Base-by-base conservation (phyloP, 2,888 invertebrate species). In the Trissonchulus latispiculum region DNA sequence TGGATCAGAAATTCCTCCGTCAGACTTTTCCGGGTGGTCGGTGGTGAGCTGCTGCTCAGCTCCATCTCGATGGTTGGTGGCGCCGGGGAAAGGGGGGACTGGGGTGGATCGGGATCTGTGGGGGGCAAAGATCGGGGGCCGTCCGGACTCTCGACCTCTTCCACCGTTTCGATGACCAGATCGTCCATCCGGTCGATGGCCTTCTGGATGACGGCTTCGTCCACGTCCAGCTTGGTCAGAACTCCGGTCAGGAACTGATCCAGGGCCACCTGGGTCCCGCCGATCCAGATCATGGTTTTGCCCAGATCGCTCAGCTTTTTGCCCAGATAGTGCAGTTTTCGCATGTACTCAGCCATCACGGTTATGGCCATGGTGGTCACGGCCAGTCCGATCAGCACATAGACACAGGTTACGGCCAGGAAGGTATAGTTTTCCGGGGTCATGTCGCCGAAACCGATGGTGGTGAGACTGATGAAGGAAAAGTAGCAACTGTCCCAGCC, bases 311-410 rank as follows among this genome's bases (percentile, higher is more conserved):
- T 64, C 18, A 64, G 66, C 28, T 64, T 64, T 33, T 33, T 29
- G 66, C 66, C 66, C 31, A 64, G 32, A 64, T 64, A 32, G 35
- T 64, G 66, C 66, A 64, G 35, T 64, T 64, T 64, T 64, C 66
- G 66, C 35, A 64, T 32, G 35, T 64, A 64, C 18, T 64, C 66
- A 29, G 66, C 66, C 28, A 64, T 15, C 8, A 33, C 66, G 8
- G 31, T 33, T 64, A 64, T 64, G 8, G 66, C 66, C 66, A 64
- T 64, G 18, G 66, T 64, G 18, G 66, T 64, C 18, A 64, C 28
- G 8, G 35, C 66, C 8, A 64, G 66, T 29, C 66, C 66, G n/a
- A 29, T 18, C 66, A 64, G 18, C 8, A n/a, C 18, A 64, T 64
- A 64, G 35, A 64, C 28, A n/a, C 8, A 8, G 8, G 66, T 64